Percentiles rank a stretch among this genome's conserved stretches.
phyloP scores from a whole-genome alignment of 2,888 invertebrate genomes.

The Lordiphosa fenestrarum region DNA sequence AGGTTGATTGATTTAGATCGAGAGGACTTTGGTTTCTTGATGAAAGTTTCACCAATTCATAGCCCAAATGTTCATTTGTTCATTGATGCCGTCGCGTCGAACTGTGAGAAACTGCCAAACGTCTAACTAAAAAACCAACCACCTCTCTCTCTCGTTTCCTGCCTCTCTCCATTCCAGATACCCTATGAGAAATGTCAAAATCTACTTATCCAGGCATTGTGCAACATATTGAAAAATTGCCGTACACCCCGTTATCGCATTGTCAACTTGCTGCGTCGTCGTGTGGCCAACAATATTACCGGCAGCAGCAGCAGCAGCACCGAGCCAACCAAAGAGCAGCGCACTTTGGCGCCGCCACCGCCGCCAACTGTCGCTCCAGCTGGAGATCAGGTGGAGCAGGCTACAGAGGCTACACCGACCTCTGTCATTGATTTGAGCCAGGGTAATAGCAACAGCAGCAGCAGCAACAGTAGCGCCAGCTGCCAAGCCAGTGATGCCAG shows the following conservation, averaged over 20 bases:
- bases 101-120: too few species aligned
- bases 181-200: conserved; percentile 87
- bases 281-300: background rate
- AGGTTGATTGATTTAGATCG: too few species aligned
- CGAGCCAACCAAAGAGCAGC: conserved; percentile 35
- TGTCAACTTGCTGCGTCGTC: conserved; percentile 79
- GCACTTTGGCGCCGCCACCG: conserved; percentile 8
- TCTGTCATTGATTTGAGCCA: conserved; percentile 26
- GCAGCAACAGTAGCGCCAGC: conserved; percentile 4
- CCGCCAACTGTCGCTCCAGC: conserved; percentile 11
- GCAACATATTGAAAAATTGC: conserved; percentile 89
- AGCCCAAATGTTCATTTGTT: too few species aligned
- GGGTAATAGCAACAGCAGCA: conserved; percentile 8
- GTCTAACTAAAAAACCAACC: too few species aligned
- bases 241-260: conserved; percentile 85
- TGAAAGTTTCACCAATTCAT: too few species aligned
- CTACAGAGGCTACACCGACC: conserved; percentile 23
- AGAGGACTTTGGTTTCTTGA: too few species aligned
- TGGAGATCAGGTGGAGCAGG: conserved; percentile 15
- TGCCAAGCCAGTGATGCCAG: background rate
- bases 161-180: conserved; percentile 79
- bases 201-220: conserved; percentile 87
- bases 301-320: conserved; percentile 2
- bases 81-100: too few species aligned
- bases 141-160: background rate